phyloP scores from a whole-genome alignment of 2,797 vertebrate genomes.

The Balearica regulorum region DNA sequence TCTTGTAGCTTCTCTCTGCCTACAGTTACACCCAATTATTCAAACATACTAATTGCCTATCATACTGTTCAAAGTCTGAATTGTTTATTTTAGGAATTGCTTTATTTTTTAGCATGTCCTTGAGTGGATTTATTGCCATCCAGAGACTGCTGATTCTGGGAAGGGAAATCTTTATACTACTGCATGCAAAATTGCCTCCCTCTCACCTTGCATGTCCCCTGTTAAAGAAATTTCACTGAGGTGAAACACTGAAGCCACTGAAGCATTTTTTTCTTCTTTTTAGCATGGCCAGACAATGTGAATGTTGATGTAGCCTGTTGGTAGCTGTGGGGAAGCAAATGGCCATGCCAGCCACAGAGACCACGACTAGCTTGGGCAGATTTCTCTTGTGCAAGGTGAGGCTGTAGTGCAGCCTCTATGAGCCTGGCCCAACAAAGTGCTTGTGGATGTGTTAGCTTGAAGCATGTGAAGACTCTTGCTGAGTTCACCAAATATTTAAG shows the following conservation, averaged over 20 bases:
- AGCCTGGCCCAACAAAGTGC: background rate
- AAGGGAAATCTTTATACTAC: background rate
- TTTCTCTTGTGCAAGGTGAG: background rate
- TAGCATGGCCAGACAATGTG: background rate
- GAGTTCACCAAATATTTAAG: constrained; percentile 23
- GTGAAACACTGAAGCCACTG: background rate
- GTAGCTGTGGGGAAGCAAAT: background rate
- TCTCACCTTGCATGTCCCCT: background rate
- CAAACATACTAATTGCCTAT: constrained; percentile 30
- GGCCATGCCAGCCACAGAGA: background rate
- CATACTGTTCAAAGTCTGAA: background rate
- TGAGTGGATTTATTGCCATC: constrained; percentile 1
- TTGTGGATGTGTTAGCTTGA: background rate
- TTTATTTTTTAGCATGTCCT: background rate
- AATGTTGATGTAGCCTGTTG: background rate
- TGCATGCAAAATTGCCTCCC: background rate
- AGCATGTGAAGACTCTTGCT: background rate
- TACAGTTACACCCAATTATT: constrained; percentile 36
- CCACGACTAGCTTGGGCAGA: background rate
- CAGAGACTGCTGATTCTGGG: background rate
- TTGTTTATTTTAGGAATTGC: constrained; percentile 32
- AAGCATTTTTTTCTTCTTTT: background rate
- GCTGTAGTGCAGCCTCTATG: background rate
- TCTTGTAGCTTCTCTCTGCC: constrained; percentile 30
- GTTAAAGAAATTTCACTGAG: background rate